A percentile compares a stretch with the other conserved stretches of the same genome.
Evolutionary conservation across 2,888 invertebrate species (phyloP).

Genomic region (Drosophila bunnanda): DNA sequence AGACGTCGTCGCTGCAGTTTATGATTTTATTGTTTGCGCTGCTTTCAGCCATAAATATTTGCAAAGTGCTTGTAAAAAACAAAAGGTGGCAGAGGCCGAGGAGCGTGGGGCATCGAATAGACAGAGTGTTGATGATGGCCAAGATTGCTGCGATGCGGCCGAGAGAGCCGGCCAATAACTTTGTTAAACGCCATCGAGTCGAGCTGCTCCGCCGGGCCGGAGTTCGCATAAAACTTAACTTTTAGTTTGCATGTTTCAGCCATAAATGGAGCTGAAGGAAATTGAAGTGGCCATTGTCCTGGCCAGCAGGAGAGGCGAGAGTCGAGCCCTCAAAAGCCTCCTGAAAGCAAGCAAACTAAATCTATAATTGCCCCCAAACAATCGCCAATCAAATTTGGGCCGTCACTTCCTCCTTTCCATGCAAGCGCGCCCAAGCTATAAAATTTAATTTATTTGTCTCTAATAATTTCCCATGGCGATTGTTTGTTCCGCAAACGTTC

Average conservation of each 20-base stretch:
- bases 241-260: constrained; percentile 71
- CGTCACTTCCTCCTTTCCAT: constrained; percentile 56
- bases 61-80: constrained; percentile 79
- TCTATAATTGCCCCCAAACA: constrained; percentile 74
- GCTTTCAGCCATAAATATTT: constrained; percentile 76
- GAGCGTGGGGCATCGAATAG: constrained; percentile 32
- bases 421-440: constrained; percentile 59
- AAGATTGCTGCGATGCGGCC: constrained; percentile 39
- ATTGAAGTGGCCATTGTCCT: constrained; percentile 56
- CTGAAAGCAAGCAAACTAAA: constrained; percentile 63
- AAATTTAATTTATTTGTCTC: constrained; percentile 79
- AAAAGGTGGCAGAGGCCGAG: constrained; percentile 60
- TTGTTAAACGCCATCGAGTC: constrained; percentile 61
- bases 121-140: constrained; percentile 66
- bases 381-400: constrained; percentile 67
- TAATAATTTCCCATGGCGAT: constrained; percentile 79
- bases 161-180: constrained; percentile 55
- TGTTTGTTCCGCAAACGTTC: constrained; percentile 58
- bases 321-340: constrained; percentile 30
- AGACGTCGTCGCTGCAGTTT: constrained; percentile 69
- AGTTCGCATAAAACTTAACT: constrained; percentile 65
- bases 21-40: constrained; percentile 78
- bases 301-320: constrained; percentile 1
- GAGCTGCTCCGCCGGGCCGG: constrained; percentile 23
- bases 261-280: constrained; percentile 72